These are phyloP conservation scores for Amphiura filiformis DNA, from an alignment of 35 echinoderm and acorn worm species.

Conservation along the genomic window DNA sequence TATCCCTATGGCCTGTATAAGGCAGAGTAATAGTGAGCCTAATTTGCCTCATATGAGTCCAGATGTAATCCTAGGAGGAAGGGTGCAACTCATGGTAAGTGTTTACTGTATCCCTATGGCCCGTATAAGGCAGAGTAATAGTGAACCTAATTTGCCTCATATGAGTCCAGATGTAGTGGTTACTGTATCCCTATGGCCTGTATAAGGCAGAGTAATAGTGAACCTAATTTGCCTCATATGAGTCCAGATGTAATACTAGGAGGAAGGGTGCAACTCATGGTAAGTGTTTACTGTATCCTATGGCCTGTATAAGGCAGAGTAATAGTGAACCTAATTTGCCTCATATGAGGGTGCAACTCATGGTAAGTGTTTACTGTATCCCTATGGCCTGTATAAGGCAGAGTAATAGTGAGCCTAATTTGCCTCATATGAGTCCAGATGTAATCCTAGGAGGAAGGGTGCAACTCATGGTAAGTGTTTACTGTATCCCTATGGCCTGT, in stretches of 20 bases:
- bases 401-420: not conserved
- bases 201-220: no score
- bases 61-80: constrained; percentile 76
- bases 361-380: not conserved
- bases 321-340: not conserved
- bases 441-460: not conserved
- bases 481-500: no score
- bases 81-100: constrained; percentile 85
- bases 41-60: constrained; percentile 87
- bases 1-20: not conserved
- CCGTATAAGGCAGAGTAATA: constrained; percentile 46
- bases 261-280: constrained; percentile 78
- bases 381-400: not conserved
- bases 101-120: not conserved
- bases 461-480: not conserved
- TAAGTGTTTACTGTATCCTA: constrained; percentile 32
- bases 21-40: constrained; percentile 84
- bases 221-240: no score
- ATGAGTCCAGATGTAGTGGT: constrained; percentile 93
- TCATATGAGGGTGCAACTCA: no score
- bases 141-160: constrained; percentile 84
- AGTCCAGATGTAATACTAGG: no score
- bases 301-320: not conserved
- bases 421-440: no score
- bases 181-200: no score